Evolutionary conservation across 2,888 invertebrate genomes (phyloP), one percentile per base, ranked within the genome.

Genomic region (Callinectes sapidus): DNA sequence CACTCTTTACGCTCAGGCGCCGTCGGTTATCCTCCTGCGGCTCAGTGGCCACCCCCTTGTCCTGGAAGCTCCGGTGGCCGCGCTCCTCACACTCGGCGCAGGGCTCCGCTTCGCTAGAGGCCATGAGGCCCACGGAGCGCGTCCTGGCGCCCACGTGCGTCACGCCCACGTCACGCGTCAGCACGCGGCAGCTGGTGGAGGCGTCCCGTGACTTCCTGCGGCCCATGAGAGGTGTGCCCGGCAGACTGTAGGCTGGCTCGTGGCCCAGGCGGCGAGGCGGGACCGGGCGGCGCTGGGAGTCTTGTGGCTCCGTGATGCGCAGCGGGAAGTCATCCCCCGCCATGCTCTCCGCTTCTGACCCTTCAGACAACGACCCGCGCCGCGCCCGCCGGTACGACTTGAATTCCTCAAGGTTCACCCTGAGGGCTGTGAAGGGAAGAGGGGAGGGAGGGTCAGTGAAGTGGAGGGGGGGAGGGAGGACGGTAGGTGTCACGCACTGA

Each of bases 91-190:
- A 94, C 71, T 90, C 91, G 77, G 92, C 66, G 32, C 92, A 94
- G 23, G 90, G 86, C 13, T 87, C 61, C 32, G 91, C 92, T 39
- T 89, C 91, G 28, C 88, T 89, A 35, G n/a, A 90, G 18, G 94
- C 91, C 28, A 92, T 89, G 35, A 93, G 81, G 5, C 94, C 94
- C n/a, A 94, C 93, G 1, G 94, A 94, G 23, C 94, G 91, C 6
- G 93, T 92, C 66, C 93, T 88, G 81, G 87, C 90, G 3, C 93
- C 92, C n/a, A 94, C 89, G 81, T 94, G 93, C 42, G 92, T 90
- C 14, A 94, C 92, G 13, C 94, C 94, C 8, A 94, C 92, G 87
- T 94, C 94, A 18, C 94, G 89, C 3, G 94, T 94, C 48, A 94
- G 85, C 42, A 94, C 93, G 3, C 94, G 90, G 61, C 94, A 94